phyloP scores from a whole-genome alignment of 2,113 vertebrate species.

The Pycnonotus jocosus region DNA sequence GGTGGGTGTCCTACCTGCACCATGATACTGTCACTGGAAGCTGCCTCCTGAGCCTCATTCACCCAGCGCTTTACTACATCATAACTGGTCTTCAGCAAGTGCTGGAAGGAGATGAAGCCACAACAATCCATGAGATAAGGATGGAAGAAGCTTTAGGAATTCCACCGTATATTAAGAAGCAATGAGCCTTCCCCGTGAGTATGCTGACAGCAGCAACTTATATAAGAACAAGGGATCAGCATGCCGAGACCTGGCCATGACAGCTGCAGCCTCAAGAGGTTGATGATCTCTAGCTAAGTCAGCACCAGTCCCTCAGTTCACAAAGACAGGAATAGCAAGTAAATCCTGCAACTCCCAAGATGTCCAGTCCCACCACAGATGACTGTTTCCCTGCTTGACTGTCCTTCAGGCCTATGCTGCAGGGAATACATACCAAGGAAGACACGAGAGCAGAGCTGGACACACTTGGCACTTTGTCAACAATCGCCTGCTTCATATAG shows the following conservation, averaged over 20 bases:
- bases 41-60: conserved; percentile 82
- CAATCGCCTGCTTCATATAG: conserved; percentile 83
- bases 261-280: background rate
- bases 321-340: background rate
- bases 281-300: background rate
- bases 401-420: background rate
- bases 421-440: conserved; percentile 71
- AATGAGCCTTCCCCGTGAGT: background rate
- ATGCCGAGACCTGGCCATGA: background rate
- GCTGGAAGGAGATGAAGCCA: conserved; percentile 52
- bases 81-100: conserved; percentile 78
- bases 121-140: background rate
- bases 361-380: background rate
- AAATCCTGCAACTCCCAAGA: background rate
- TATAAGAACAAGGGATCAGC: background rate
- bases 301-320: background rate
- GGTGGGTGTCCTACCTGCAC: conserved; percentile 70
- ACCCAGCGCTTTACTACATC: conserved; percentile 84
- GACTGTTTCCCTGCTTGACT: background rate
- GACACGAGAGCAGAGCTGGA: conserved; percentile 82
- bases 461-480: conserved; percentile 82
- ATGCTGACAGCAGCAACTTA: background rate
- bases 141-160: background rate
- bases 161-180: background rate
- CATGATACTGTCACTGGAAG: conserved; percentile 83